Conservation (phyloP, 2,797 vertebrate species). For the Melanitta fusca region DNA sequence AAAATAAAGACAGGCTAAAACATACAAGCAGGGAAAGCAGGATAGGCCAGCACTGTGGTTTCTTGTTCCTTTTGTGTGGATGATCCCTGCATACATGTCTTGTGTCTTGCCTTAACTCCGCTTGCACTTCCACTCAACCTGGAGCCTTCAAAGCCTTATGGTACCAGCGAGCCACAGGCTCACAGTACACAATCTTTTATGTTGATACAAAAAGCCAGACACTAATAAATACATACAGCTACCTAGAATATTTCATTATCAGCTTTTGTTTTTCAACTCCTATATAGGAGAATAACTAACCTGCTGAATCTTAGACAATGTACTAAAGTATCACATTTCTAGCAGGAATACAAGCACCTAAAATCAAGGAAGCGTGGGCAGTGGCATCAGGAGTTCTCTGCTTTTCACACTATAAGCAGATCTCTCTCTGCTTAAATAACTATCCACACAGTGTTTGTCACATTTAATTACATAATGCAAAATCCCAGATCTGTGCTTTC, state of each 20-base stretch:
- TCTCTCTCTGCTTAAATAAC: neutral
- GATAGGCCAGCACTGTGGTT: neutral
- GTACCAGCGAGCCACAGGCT: neutral
- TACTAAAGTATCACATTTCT: neutral
- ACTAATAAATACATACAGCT: neutral
- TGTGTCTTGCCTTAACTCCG: neutral
- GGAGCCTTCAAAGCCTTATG: neutral
- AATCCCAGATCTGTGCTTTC: neutral
- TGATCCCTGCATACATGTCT: neutral
- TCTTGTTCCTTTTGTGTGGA: neutral
- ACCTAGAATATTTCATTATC: neutral
- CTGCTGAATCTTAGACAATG: neutral
- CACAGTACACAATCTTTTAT: neutral
- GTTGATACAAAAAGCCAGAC: neutral
- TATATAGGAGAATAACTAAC: neutral
- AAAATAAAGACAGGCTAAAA: neutral
- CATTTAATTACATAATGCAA: neutral
- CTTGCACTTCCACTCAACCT: neutral
- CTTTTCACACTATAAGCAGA: neutral
- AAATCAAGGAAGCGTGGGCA: neutral
- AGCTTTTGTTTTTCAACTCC: neutral
- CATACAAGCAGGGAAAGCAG: neutral
- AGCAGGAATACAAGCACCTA: neutral
- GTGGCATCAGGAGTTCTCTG: neutral
- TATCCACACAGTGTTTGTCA: neutral